phyloP scores from a whole-genome alignment of 2,797 vertebrate genomes.

The Aeoliscus strigatus region DNA sequence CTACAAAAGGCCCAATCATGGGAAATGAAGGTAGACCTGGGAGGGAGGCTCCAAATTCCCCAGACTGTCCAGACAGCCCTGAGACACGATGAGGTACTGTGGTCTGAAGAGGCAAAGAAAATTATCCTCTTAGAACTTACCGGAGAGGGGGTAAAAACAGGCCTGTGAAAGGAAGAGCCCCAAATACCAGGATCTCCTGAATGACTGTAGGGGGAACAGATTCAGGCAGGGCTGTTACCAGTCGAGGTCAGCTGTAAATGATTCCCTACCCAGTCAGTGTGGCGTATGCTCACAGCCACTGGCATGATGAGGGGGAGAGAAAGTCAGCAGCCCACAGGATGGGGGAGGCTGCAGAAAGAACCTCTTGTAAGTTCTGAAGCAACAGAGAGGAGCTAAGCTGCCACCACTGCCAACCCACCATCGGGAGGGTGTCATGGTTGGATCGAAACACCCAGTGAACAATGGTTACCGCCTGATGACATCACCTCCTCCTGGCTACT shows the following conservation, averaged over 20 bases:
- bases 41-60: slow-evolving; percentile 4
- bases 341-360: background rate
- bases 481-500: slow-evolving; percentile 9
- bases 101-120: background rate
- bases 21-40: slow-evolving; percentile 9
- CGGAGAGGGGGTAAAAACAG: background rate
- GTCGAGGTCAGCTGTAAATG: background rate
- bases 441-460: slow-evolving; percentile 12
- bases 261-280: slow-evolving; percentile 1
- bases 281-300: background rate
- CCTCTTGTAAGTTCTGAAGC: background rate
- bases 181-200: background rate
- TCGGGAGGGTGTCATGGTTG: slow-evolving; percentile 15
- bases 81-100: background rate
- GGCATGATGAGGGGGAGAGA: background rate
- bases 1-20: background rate
- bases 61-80: background rate
- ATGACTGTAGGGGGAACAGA: background rate
- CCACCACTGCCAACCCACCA: slow-evolving; percentile 14
- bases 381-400: background rate
- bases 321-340: background rate
- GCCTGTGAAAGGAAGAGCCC: background rate
- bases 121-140: slow-evolving; percentile 1
- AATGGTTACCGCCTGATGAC: slow-evolving; percentile 10
- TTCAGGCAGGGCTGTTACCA: background rate